phyloP scores from a whole-genome alignment of 2,797 vertebrate genomes.

The Lerista edwardsae region DNA sequence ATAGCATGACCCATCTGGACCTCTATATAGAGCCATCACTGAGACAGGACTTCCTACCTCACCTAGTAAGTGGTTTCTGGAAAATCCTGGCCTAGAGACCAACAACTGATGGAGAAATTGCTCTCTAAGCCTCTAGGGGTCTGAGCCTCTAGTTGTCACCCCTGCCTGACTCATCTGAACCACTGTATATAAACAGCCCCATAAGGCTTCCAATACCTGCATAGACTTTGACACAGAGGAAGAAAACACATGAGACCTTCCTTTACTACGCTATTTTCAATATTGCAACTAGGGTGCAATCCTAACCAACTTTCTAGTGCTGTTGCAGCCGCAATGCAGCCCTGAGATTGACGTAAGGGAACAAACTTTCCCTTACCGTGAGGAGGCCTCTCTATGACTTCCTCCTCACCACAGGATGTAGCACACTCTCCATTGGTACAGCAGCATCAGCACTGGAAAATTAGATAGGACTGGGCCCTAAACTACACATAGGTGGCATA shows the following conservation, averaged over 20 bases:
- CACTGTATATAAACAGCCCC: not conserved
- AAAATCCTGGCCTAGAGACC: not conserved
- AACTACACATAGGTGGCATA: too few species aligned
- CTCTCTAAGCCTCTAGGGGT: not conserved
- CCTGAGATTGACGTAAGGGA: too few species aligned
- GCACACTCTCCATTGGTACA: too few species aligned
- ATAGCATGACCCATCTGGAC: not conserved
- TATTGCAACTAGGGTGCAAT: not conserved
- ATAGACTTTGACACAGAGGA: not conserved
- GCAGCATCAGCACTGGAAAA: too few species aligned
- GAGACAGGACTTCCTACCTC: not conserved
- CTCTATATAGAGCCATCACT: not conserved
- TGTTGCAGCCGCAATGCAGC: too few species aligned
- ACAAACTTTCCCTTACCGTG: too few species aligned
- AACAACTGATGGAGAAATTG: not conserved
- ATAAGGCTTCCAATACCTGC: not conserved
- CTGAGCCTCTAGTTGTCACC: not conserved
- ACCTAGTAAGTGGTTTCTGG: not conserved
- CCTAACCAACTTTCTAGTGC: too few species aligned
- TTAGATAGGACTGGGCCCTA: too few species aligned
- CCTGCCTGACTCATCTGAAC: not conserved
- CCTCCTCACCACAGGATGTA: too few species aligned
- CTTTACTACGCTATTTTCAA: not conserved
- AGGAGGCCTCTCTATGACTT: too few species aligned
- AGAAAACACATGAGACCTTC: not conserved